Conservation (phyloP, 1,140 invertebrate genomes). For the Dreissena rostriformis region DNA sequence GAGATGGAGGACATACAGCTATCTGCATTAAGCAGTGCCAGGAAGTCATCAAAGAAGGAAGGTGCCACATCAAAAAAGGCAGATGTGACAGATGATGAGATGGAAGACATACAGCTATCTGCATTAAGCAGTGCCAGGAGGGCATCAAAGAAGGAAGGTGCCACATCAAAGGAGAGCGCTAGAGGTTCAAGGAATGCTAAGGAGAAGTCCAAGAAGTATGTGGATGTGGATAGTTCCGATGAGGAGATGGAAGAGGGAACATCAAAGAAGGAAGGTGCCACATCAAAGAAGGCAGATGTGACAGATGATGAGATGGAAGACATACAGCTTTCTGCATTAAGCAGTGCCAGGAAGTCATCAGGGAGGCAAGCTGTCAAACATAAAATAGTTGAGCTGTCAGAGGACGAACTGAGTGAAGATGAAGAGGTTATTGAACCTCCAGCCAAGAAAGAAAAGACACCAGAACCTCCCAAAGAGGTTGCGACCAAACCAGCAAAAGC, state of each 20-base stretch:
- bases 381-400: background rate
- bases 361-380: background rate
- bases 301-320: background rate
- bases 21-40: background rate
- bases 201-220: no score
- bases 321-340: background rate
- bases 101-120: background rate
- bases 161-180: background rate
- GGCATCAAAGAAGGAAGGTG: no score
- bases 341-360: background rate
- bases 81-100: no score
- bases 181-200: background rate
- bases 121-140: background rate
- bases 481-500: background rate
- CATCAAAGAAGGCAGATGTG: constrained; percentile 18
- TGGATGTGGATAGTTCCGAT: constrained; percentile 11
- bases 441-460: background rate
- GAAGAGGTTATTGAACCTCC: background rate
- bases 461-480: background rate
- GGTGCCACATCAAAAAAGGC: background rate
- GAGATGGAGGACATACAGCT: no score
- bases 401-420: background rate
- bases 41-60: constrained; percentile 1
- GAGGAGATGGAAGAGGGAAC: background rate
- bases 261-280: background rate